A percentile compares a stretch with the other conserved stretches of the same genome.
Evolutionary conservation across 1,140 invertebrate genomes (phyloP).

Genomic region (Papilio xuthus): DNA sequence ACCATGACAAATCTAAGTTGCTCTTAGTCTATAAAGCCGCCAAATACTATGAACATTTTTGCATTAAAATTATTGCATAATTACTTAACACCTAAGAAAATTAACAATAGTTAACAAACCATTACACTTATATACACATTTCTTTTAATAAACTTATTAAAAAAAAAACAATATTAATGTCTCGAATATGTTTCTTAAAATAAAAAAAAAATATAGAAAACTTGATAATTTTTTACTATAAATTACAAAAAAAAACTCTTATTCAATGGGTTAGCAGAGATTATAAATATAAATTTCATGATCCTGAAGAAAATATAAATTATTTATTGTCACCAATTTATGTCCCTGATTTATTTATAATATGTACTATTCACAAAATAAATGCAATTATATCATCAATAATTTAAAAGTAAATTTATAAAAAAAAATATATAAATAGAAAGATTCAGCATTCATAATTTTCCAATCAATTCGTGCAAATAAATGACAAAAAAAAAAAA

Average conservation of each 20-base stretch:
- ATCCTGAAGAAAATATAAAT: background rate
- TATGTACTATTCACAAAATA: background rate
- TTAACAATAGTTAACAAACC: background rate
- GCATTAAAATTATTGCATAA: background rate
- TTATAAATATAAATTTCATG: background rate
- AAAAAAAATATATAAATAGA: background rate
- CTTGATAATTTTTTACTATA: background rate
- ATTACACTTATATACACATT: background rate
- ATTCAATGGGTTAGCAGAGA: background rate
- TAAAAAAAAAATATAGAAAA: background rate
- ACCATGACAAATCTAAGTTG: background rate
- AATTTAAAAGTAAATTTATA: background rate
- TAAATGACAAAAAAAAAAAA: background rate
- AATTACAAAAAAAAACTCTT: background rate
- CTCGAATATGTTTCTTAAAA: background rate
- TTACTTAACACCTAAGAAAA: background rate
- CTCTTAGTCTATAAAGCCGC: conserved; percentile 16
- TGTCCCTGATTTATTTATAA: background rate
- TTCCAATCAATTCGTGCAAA: background rate
- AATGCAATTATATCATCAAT: background rate
- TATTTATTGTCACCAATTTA: background rate
- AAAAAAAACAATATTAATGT: conserved; percentile 10
- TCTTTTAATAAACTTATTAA: background rate
- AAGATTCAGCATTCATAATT: background rate
- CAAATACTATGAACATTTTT: background rate